Evolutionary conservation across 64 coral and sea anemone genomes (phyloP), one percentile per base, ranked within the genome.

Genomic region (Porites australiensis): DNA sequence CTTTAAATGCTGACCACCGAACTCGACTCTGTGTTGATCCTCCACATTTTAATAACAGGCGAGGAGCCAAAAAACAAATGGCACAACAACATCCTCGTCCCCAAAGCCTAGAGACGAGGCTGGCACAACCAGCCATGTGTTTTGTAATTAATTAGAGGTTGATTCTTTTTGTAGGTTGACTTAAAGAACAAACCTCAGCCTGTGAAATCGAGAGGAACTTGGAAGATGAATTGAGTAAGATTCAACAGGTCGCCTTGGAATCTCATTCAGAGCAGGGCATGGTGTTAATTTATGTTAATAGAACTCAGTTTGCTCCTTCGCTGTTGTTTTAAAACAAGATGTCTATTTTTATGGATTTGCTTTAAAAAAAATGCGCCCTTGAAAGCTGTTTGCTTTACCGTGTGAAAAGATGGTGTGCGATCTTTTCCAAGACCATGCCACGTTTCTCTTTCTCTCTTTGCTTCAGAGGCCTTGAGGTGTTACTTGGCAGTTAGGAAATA

Each of bases 281-380:
- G 64, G 81, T 84, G 64, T 50, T 68, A 83, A 64, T 83, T 84
- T 84, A 68, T 37, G 53, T 76, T 76, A 49, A 66, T n/a, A 21
- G 63, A 51, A 84, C 51, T 68, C 78, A 62, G 77, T 3, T 59
- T 9, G 61, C 13, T 9, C 54, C 8, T 80, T 60, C 61, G 77
- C 9, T 80, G 20, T 80, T 61, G 6, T 20, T 80, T 50, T 82
- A 68, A 51, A 48, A 27, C 63, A 68, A 69, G 81, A 67, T 68
- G 46, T 84, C 44, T 68, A 47, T 84, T 84, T 70, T 22, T 19
- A 65, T 48, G 63, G 43, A 64, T 69, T 48, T 64, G 61, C 48
- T 84, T 69, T 50, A 50, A 49, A 13, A 13, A 20, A 55, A 63
- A 13, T 51, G 18, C 45, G 46, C 14, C 62, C 45, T 67, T 66